Evolutionary conservation across 2,797 vertebrate genomes (phyloP).

Genomic region (Cyclura pinguis): DNA sequence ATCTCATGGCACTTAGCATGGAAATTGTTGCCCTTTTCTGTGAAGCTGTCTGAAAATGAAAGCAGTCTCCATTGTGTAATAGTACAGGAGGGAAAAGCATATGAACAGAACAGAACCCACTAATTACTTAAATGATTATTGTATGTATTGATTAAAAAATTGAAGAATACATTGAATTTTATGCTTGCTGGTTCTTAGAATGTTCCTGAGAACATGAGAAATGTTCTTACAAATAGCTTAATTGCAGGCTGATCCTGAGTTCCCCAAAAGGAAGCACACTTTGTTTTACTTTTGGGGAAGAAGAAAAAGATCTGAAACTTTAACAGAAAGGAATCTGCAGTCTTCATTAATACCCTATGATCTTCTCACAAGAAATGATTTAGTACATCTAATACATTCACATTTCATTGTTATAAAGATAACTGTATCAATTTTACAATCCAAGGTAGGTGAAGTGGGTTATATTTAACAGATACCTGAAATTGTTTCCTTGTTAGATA

Average conservation of each 20-base stretch:
- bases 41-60: background rate
- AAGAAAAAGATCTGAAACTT: background rate
- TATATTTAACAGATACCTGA: slow-evolving; percentile 55
- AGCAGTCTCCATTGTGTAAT: background rate
- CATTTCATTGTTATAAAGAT: slow-evolving; percentile 52
- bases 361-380: slow-evolving; percentile 55
- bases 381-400: slow-evolving; percentile 38
- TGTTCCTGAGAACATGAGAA: background rate
- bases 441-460: slow-evolving; percentile 27
- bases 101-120: background rate
- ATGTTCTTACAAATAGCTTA: background rate
- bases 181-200: background rate
- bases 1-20: background rate
- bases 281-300: background rate
- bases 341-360: slow-evolving; percentile 15
- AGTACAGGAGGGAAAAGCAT: background rate
- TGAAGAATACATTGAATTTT: background rate
- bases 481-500: slow-evolving; percentile 66
- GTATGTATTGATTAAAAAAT: background rate
- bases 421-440: slow-evolving; percentile 53
- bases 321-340: slow-evolving; percentile 29
- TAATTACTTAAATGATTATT: background rate
- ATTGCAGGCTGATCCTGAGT: slow-evolving; percentile 18
- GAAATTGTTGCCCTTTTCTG: background rate
- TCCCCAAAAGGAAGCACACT: slow-evolving; percentile 34